A percentile compares a stretch with the other conserved stretches of the same genome.
Evolutionary conservation across 2,797 vertebrate species (phyloP).

Genomic region (Myotis vivesi): DNA sequence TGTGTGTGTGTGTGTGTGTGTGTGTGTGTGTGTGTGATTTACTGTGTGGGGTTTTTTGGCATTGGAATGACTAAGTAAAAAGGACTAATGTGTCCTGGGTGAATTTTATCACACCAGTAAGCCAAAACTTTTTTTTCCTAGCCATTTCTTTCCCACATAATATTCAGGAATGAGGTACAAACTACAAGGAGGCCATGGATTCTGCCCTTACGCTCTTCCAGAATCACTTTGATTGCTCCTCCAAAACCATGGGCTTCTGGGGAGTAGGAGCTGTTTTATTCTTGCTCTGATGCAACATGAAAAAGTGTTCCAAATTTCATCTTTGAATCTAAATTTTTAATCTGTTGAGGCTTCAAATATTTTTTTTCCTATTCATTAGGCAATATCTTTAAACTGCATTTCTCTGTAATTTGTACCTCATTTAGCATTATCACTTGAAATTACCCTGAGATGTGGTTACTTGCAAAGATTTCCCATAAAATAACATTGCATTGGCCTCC

Average conservation of each 20-base stretch:
- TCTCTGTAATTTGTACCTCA: slow-evolving; percentile 61
- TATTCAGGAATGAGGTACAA: background rate
- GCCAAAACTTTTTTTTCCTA: background rate
- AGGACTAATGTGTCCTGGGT: background rate
- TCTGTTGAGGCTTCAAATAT: slow-evolving; percentile 32
- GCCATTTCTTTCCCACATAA: background rate
- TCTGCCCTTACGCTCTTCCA: background rate
- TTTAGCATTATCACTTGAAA: slow-evolving; percentile 64
- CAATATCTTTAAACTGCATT: slow-evolving; percentile 52
- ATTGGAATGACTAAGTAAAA: background rate
- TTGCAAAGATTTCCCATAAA: slow-evolving; percentile 47
- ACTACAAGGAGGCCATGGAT: background rate
- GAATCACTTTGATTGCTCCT: background rate
- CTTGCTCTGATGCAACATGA: background rate
- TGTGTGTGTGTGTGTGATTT: background rate
- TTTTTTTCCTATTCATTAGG: slow-evolving; percentile 44
- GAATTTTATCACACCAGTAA: background rate
- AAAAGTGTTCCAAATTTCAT: slow-evolving; percentile 24
- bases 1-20: background rate
- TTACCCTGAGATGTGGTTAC: background rate
- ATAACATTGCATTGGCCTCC: background rate
- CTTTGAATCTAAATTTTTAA: slow-evolving; percentile 50
- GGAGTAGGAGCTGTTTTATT: background rate
- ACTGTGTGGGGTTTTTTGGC: background rate
- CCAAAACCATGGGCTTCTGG: background rate